phyloP scores from a whole-genome alignment of 2,888 invertebrate genomes.

The Tinea trinotella region DNA sequence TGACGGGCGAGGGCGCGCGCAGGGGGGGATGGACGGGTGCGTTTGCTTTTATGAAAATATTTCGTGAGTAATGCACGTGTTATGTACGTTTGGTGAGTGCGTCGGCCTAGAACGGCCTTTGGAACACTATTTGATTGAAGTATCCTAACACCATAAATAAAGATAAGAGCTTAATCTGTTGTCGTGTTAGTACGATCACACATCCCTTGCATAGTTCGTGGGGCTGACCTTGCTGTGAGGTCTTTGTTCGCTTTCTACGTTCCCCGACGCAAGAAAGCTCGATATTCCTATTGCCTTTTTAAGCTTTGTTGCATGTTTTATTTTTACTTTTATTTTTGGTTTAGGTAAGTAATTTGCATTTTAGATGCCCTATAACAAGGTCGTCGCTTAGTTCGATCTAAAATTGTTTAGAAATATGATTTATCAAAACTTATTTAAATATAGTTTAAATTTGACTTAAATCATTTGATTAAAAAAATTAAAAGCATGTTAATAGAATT shows the following conservation, averaged over 20 bases:
- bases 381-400: no score
- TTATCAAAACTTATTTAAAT: no score
- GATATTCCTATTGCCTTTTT: conserved; percentile 9
- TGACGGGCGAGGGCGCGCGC: conserved; percentile 28
- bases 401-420: no score
- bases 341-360: no score
- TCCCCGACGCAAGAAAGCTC: conserved; percentile 1
- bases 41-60: conserved; percentile 72
- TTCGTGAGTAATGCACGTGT: conserved; percentile 73
- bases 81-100: conserved; percentile 63
- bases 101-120: conserved; percentile 67
- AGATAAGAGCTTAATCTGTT: conserved; percentile 31
- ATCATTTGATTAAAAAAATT: no score
- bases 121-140: conserved; percentile 50
- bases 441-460: no score
- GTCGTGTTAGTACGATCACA: conserved; percentile 3
- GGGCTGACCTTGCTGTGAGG: conserved; percentile 12
- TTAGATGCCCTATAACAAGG: no score
- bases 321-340: no score
- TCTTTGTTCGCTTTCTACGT: conserved; percentile 14
- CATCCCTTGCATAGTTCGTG: conserved; percentile 10
- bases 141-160: conserved; percentile 30
- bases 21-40: conserved; percentile 50
- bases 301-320: not conserved
- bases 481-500: no score